Evolutionary conservation across 92 coral and sea anemone genomes (phyloP), one percentile per base, ranked within the genome.

Genomic region (Phenganax marumi): DNA sequence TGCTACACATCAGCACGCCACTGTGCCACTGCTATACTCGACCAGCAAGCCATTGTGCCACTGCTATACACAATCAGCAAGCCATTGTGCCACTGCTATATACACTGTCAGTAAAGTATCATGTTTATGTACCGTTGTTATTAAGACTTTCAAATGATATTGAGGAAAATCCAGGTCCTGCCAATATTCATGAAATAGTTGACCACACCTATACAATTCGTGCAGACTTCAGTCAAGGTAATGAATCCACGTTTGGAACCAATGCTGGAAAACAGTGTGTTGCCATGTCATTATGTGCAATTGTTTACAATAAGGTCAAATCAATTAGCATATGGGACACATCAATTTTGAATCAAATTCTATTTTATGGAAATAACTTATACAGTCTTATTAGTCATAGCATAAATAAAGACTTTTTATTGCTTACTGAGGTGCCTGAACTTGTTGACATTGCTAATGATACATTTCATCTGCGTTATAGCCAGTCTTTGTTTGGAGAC

Each of bases 381-480:
- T 75, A 75, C 53, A 6, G 68, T 14, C 17, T 18, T 50, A 50
- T 75, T 75, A 49, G 1, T 21, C 10, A 50, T 9, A 10, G 21
- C 39, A 48, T 77, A 17, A 22, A 77, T 39, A 77, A 77, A 77
- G 82, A 77, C 51, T 77, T 77, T 54, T 77, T 77, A 70, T 77
- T 77, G 39, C 70, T 77, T n/a, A 77, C 82, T 12, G 68, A 77
- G 54, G 50, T 77, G 23, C 82, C 82, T 77, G 68, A 77, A 53
- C n/a, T 54, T n/a, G 69, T 77, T 53, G 39, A 1, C n/a, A 55
- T 55, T 53, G 33, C 54, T 23, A 54, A 77, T 22, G 22, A 55
- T 17, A 12, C 1, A 16, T 77, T 3, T 12, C 48, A 21, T 77
- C 39, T 77, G n/a, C n/a, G n/a, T n/a, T 53, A 81, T 54, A 81